Evolutionary conservation across 1,140 invertebrate species (phyloP).

Genomic region (Drosophila ambigua): DNA sequence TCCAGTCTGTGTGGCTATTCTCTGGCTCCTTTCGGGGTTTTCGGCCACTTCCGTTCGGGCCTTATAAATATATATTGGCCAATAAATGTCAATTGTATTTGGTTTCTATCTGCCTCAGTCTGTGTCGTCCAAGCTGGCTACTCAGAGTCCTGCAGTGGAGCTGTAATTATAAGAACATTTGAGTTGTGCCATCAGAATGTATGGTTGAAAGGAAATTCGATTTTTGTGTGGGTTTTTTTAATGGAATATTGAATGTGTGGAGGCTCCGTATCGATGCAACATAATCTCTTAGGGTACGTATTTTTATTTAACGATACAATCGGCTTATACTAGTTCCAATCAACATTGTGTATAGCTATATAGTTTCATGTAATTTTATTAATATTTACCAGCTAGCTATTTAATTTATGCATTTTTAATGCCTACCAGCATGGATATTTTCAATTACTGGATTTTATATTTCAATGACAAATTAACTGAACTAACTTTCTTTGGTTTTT

Average conservation of each 20-base stretch:
- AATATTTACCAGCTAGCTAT: too few relatives aligned
- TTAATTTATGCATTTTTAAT: too few relatives aligned
- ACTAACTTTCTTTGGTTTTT: constrained; percentile 32
- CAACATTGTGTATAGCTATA: too few relatives aligned
- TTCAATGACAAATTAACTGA: constrained; percentile 11
- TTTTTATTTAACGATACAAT: too few relatives aligned
- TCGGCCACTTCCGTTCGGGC: constrained; percentile 40
- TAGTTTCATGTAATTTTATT: background rate
- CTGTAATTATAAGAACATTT: constrained; percentile 57
- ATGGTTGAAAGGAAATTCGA: background rate
- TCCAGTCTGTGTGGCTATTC: constrained; percentile 1
- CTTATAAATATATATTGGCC: constrained; percentile 78
- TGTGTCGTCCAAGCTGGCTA: background rate
- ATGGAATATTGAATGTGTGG: too few relatives aligned
- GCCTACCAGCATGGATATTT: too few relatives aligned
- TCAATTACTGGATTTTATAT: background rate
- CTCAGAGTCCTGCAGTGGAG: constrained; percentile 8
- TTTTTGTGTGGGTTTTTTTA: too few relatives aligned
- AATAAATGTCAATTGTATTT: constrained; percentile 79
- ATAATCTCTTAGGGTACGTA: too few relatives aligned
- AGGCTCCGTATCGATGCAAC: too few relatives aligned
- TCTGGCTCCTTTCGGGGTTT: constrained; percentile 10
- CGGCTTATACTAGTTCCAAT: too few relatives aligned
- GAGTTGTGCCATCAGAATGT: constrained; percentile 9
- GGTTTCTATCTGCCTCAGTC: constrained; percentile 28